These are phyloP conservation scores for Parapristionchus giblindavisi DNA, from an alignment of 2,888 invertebrate genomes.

Conservation along the genomic window DNA sequence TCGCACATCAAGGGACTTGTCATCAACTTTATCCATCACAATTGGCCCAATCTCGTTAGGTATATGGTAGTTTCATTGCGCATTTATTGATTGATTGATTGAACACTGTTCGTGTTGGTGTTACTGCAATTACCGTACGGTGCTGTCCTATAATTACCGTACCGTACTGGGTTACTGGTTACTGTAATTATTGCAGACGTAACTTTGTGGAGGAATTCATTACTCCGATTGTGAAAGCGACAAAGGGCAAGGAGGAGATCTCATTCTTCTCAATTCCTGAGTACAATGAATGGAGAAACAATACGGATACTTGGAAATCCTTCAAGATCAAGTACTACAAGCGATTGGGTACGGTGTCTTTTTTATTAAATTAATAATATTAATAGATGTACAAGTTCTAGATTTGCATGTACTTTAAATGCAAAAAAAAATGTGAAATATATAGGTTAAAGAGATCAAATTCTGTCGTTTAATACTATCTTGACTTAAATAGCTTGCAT, in stretches of 20 bases:
- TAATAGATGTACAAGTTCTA: no score
- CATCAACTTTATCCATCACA: conserved; percentile 97
- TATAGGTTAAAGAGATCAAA: no score
- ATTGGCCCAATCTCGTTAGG: conserved; percentile 92
- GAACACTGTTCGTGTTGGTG: background rate
- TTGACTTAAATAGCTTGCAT: no score
- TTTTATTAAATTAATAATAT: no score
- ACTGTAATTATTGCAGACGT: conserved; percentile 54
- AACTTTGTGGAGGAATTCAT: conserved; percentile 96
- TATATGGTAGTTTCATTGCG: background rate
- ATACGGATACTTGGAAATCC: conserved; percentile 87
- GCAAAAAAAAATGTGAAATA: no score
- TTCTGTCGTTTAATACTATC: no score
- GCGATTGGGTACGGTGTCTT: conserved; percentile 79
- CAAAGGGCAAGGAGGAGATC: conserved; percentile 81
- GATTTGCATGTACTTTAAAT: no score
- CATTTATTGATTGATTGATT: background rate
- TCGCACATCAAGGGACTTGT: conserved; percentile 96
- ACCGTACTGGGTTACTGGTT: no score
- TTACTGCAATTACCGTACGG: no score
- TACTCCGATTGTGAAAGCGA: conserved; percentile 93
- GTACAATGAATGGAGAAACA: conserved; percentile 94
- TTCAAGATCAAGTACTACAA: conserved; percentile 99
- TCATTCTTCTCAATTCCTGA: conserved; percentile 97
- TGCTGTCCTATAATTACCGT: no score